Conservation (phyloP, 2,113 vertebrate genomes). For the Centropristis striata region DNA sequence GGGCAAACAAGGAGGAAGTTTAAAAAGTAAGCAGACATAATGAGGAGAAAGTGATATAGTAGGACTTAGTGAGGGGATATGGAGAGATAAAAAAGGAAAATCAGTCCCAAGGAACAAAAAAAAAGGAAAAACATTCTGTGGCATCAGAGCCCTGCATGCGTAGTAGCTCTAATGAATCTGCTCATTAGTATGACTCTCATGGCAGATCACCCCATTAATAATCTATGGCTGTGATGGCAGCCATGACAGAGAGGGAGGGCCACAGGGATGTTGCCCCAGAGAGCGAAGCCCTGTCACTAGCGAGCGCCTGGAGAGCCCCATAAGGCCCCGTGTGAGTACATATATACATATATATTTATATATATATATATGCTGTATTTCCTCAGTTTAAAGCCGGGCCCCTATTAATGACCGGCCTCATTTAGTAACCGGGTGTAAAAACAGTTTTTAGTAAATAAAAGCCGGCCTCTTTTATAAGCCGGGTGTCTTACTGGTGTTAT, state of each 20-base stretch:
- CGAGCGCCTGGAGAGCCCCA: constrained; percentile 20
- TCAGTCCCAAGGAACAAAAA: neutral
- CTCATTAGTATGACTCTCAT: constrained; percentile 77
- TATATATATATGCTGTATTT: too few relatives aligned
- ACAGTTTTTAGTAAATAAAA: too few relatives aligned
- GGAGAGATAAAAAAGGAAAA: constrained; percentile 45
- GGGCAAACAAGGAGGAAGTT: constrained; percentile 18
- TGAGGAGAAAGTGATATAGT: constrained; percentile 47
- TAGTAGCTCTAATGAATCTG: constrained; percentile 72
- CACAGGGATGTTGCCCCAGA: constrained; percentile 36
- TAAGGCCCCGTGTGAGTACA: neutral
- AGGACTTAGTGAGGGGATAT: neutral
- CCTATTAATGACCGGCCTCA: too few relatives aligned
- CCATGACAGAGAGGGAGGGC: constrained; percentile 56
- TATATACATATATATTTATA: too few relatives aligned
- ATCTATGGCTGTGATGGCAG: constrained; percentile 63
- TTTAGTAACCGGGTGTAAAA: too few relatives aligned
- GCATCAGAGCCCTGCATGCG: constrained; percentile 36
- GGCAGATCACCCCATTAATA: constrained; percentile 77
- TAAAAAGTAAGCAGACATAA: constrained; percentile 49
- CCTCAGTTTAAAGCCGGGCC: too few relatives aligned
- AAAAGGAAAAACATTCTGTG: constrained; percentile 10
- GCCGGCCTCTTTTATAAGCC: too few relatives aligned
- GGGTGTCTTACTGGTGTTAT: too few relatives aligned
- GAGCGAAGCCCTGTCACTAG: constrained; percentile 47